Evolutionary conservation across 2,113 vertebrate species (phyloP).

Genomic region (Nothobranchius furzeri): DNA sequence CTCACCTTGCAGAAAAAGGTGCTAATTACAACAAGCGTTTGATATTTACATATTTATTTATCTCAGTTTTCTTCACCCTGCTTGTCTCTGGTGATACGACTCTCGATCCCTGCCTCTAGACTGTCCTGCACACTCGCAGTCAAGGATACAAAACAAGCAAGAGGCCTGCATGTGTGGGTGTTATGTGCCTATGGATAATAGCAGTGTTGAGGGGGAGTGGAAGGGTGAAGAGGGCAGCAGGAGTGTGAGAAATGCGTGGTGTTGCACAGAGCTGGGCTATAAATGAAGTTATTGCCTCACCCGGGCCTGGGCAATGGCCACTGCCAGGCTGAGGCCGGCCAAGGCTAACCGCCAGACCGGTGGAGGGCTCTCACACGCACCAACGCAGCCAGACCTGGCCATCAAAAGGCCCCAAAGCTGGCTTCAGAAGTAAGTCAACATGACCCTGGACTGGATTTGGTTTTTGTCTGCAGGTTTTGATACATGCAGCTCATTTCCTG

Average conservation of each 20-base stretch:
- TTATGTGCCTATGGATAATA: constrained; percentile 27
- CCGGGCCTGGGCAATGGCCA: constrained; percentile 18
- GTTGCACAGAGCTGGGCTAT: constrained; percentile 35
- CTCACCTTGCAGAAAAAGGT: too few species aligned
- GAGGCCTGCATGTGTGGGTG: constrained; percentile 23
- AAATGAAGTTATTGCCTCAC: constrained; percentile 67
- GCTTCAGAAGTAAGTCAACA: constrained; percentile 4
- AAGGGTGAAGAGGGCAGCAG: constrained; percentile 30
- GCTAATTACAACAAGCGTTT: too few species aligned
- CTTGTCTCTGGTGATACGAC: constrained; percentile 5
- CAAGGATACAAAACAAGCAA: constrained; percentile 78
- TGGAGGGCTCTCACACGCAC: constrained; percentile 36
- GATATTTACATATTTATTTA: too few species aligned
- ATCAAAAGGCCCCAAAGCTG: constrained; percentile 1
- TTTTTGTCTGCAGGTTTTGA: background rate
- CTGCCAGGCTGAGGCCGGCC: constrained; percentile 43
- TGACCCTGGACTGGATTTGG: constrained; percentile 3
- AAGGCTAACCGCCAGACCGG: constrained; percentile 45
- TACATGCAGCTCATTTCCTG: constrained; percentile 27
- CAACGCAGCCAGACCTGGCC: constrained; percentile 7
- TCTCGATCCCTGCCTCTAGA: constrained; percentile 17
- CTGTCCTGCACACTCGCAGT: constrained; percentile 41
- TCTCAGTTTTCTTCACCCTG: background rate
- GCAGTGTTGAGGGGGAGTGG: constrained; percentile 12
- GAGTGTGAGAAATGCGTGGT: constrained; percentile 71